Evolutionary conservation across 1,140 invertebrate species (phyloP).

Genomic region (Homarus americanus): DNA sequence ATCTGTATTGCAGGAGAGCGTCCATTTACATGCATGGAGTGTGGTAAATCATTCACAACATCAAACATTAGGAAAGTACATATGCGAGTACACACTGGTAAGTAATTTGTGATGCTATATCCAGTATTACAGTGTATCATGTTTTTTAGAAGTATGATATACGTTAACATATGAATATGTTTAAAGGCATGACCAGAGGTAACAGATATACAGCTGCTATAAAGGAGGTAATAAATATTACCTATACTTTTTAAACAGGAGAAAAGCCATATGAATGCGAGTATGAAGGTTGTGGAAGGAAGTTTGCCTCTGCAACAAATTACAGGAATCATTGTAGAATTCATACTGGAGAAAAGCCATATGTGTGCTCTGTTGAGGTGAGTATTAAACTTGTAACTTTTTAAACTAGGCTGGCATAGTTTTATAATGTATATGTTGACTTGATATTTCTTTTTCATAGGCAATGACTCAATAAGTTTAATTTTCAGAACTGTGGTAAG

Average conservation of each 20-base stretch:
- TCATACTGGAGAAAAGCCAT: conserved; percentile 74
- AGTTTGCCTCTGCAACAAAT: conserved; percentile 85
- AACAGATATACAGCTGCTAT: no score
- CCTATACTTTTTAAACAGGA: conserved; percentile 61
- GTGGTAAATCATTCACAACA: conserved; percentile 85
- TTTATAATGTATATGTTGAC: neutral
- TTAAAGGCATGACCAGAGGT: no score
- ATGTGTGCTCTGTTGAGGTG: conserved; percentile 78
- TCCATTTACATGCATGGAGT: conserved; percentile 85
- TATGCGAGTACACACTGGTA: conserved; percentile 76
- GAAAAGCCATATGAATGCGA: conserved; percentile 72
- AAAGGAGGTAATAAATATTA: no score
- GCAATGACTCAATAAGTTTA: neutral
- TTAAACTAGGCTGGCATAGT: neutral
- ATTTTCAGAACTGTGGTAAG: conserved; percentile 82
- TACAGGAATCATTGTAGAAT: conserved; percentile 81
- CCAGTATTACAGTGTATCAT: no score
- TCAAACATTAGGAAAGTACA: conserved; percentile 86
- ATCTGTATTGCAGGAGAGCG: conserved; percentile 80
- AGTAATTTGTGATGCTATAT: no score
- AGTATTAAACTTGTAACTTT: conserved; percentile 53
- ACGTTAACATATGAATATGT: no score
- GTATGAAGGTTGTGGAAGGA: conserved; percentile 67
- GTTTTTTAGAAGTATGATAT: no score
- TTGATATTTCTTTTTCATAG: neutral